phyloP scores from a whole-genome alignment of 2,888 invertebrate species.

The Euzetes globulus region DNA sequence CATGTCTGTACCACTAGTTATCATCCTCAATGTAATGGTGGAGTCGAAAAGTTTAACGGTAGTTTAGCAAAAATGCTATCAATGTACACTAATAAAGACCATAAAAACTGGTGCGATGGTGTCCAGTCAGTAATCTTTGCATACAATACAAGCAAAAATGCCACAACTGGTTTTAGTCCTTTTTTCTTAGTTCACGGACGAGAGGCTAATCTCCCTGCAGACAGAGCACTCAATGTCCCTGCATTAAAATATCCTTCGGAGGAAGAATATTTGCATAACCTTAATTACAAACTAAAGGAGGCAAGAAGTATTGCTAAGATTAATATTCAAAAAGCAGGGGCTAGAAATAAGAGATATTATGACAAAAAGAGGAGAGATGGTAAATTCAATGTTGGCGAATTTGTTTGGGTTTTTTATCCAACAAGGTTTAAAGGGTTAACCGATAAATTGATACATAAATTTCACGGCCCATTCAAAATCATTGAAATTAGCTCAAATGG shows the following conservation, averaged over 20 bases:
- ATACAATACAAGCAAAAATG: constrained; percentile 40
- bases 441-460: constrained; percentile 31
- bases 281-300: background rate
- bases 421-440: constrained; percentile 11
- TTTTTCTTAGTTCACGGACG: constrained; percentile 40
- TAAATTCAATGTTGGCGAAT: constrained; percentile 15
- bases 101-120: constrained; percentile 40
- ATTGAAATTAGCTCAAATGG: background rate
- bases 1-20: background rate
- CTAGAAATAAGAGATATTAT: background rate
- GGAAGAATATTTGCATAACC: background rate
- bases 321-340: background rate
- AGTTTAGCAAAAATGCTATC: constrained; percentile 34
- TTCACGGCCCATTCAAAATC: constrained; percentile 28
- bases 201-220: constrained; percentile 38
- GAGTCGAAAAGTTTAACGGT: background rate
- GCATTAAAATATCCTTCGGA: background rate
- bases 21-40: background rate
- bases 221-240: constrained; percentile 1
- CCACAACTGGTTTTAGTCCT: constrained; percentile 38
- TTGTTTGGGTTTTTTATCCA: constrained; percentile 27
- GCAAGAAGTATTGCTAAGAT: background rate
- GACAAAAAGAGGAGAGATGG: background rate
- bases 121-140: constrained; percentile 38
- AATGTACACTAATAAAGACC: constrained; percentile 36